Evolutionary conservation across 2,113 vertebrate genomes (phyloP).

Genomic region (Athene noctua): DNA sequence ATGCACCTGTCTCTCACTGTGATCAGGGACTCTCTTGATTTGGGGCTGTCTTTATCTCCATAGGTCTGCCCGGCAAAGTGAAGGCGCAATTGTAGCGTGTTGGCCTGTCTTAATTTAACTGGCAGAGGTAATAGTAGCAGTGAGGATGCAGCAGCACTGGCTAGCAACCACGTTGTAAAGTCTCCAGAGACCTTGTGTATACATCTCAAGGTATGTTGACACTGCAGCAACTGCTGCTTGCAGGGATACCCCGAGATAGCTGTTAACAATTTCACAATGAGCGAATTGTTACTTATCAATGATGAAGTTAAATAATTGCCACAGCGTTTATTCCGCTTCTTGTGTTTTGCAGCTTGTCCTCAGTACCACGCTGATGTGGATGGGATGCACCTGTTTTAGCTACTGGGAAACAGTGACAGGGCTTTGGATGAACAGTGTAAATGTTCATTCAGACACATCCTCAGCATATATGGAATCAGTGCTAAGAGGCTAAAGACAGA

Average conservation of each 20-base stretch:
- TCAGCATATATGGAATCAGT: background rate
- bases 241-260: background rate
- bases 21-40: background rate
- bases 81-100: background rate
- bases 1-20: background rate
- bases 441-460: background rate
- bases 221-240: background rate
- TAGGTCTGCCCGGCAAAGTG: background rate
- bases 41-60: conserved; percentile 11
- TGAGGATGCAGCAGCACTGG: background rate
- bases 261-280: background rate
- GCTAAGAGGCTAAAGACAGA: background rate
- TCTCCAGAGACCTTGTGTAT: background rate
- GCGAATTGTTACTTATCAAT: background rate
- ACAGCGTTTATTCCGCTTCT: background rate
- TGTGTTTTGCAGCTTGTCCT: background rate
- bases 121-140: background rate
- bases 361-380: background rate
- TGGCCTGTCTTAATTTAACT: conserved; percentile 8
- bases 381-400: background rate
- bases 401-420: background rate
- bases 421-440: background rate
- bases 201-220: background rate
- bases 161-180: background rate
- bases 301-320: background rate